Evolutionary conservation across 2,888 invertebrate genomes (phyloP), one percentile per base, ranked within the genome.

Genomic region (Ochropacha duplaris): DNA sequence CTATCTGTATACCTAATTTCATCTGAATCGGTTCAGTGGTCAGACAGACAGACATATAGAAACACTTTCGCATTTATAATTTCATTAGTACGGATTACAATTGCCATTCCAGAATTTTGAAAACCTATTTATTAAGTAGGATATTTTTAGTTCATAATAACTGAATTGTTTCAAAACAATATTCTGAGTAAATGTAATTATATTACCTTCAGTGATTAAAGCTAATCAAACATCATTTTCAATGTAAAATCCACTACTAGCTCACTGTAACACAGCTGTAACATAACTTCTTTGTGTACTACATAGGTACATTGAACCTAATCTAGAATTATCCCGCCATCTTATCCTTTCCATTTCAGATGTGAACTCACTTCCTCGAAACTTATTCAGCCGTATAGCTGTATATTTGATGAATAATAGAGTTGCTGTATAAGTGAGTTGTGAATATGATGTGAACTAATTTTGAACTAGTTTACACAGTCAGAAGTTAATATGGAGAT

Each of bases 241-340:
- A 12, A 34, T 14, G 14, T 34, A 4, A 12, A 0, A 34, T 34
- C 14, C 5, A 14, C 3, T 14, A 31, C 11, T 28, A 28, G 0
- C 28, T 28, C 22, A 16, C n/a, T n/a, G n/a, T n/a, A n/a, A n/a
- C n/a, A n/a, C n/a, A n/a, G 26, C 54, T 50, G 36, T 39, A 19
- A 50, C 22, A 54, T 16, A 16, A 26, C 26, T 50, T 39, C 36
- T 44, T 28, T 31, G 22, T 28, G 22, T 16, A 39, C 28, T 34
- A 39, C 31, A 49, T 60, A 65, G 62, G 64, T 70, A 66, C 66
- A 71, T 61, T 66, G 66, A 60, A 62, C 61, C 61, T 67, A 72
- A 73, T 71, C 72, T 66, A 57, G 68, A 68, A 69, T 74, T 71
- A 74, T 60, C 62, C 55, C 52, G 61, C 52, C 36, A 44, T 49